Evolutionary conservation across 2,113 vertebrate species (phyloP), one percentile per base, ranked within the genome.

Genomic region (Ancistrus triradiatus): DNA sequence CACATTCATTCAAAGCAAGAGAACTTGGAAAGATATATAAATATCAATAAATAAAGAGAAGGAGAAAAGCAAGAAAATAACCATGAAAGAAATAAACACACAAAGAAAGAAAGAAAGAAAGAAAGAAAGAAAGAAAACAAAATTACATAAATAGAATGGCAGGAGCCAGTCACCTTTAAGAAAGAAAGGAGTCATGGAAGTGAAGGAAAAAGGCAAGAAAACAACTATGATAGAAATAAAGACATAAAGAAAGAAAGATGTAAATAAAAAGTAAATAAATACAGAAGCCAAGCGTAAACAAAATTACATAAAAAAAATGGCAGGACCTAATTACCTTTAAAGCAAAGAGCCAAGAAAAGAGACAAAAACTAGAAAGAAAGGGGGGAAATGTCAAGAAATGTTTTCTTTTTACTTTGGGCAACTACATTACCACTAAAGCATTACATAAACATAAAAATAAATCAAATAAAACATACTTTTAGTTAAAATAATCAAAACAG

Each of bases 351-450:
- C 72, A 70, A 62, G 31, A 67, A 60, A n/a, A 50, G 56, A 69
- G 62, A 64, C 63, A 69, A 63, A 70, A 68, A 73, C 50, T 60
- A 66, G 60, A 59, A 57, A 59, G 66, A 49, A 72, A 60, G 78
- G 65, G 73, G 22, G n/a, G n/a, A n/a, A n/a, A n/a, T n/a, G n/a
- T n/a, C n/a, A n/a, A n/a, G n/a, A n/a, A n/a, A n/a, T n/a, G n/a
- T n/a, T n/a, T n/a, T n/a, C n/a, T n/a, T n/a, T n/a, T n/a, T n/a
- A n/a, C n/a, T n/a, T n/a, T n/a, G n/a, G n/a, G n/a, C n/a, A n/a
- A n/a, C n/a, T n/a, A n/a, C n/a, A n/a, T n/a, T n/a, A n/a, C n/a
- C n/a, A n/a, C n/a, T n/a, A n/a, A n/a, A n/a, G n/a, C n/a, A n/a
- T n/a, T n/a, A n/a, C n/a, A n/a, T n/a, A n/a, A n/a, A n/a, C n/a